Base-by-base conservation (phyloP, 2,888 invertebrate species). In the Euclidia mi region DNA sequence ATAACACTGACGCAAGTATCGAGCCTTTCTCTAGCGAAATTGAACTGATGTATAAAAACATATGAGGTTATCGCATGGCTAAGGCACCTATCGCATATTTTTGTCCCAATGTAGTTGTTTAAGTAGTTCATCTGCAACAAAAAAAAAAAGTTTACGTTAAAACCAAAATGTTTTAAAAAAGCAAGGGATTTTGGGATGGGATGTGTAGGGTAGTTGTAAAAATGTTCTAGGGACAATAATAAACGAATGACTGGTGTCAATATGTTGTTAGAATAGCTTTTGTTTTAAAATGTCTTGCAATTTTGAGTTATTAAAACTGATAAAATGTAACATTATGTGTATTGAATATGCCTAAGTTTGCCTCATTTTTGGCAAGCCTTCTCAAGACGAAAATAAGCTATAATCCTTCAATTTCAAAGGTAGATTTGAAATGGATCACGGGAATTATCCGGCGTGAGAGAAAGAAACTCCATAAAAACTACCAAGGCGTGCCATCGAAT, bases 21-120 rank as follows among this genome's bases (percentile, higher is more conserved):
- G 10, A 94, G 65, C 18, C 94, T 84, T 59, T 84, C 79, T 61
- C 87, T 82, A 52, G 84, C 80, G 35, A 87, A 87, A 12, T 80
- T 75, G 3, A 82, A 81, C 53, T 89, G 88, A 14, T 82, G 77
- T 49, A 84, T 81, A 44, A 94, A 93, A 31, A 91, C 71, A 47
- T 91, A 93, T 4, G 91, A 77, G 0, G 84, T 85, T 4, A 93
- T 81, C 1, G 91, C 88, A 57, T 83, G 82, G 51, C 88, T 84
- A 57, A 91, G 76, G 71, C 94, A 94, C 51, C 81, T 84, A 71
- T 90, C 84, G 56, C 94, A 94, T 76, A 94, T 88, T 85, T 91
- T 92, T 57, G 86, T 85, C 52, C 91, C 92, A 20, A 85, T 83
- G 68, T 84, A 85, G 72, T 81, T 83, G 63, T 81, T 73, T 51